Base-by-base conservation (phyloP, 2,888 invertebrate species). In the Orthonevra nobilis region DNA sequence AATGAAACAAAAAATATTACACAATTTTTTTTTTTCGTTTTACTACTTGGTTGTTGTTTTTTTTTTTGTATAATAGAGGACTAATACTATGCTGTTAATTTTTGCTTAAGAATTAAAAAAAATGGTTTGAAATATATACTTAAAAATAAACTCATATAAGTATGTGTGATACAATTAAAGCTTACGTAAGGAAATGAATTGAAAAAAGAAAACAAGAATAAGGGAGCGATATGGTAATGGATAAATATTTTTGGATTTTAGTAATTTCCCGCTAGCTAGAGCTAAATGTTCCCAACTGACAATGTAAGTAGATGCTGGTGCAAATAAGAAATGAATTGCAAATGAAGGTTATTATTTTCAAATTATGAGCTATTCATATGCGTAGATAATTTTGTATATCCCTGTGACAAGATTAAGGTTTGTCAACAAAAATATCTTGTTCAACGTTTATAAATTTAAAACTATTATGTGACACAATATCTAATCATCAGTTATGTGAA, bases 1-100 rank as follows among this genome's bases (percentile, higher is more conserved):
- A 86, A 86, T 86, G 87, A 86, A 86, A 86, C 83, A 84, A 85
- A 84, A 83, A 83, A 85, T 83, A 82, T 84, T 84, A 84, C 83
- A 86, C 85, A 81, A 75, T 73, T 81, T 72, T 63, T 77, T 73
- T 81, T 72, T 63, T 77, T 75, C 28, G 44, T 58, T 79, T 72
- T 66, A 66, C 79, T 79, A 66, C 72, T 79, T 38, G 38, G 44
- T 44, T 63, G 50, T 56, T 64, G 58, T 70, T 61, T 52, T 60
- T 56, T 56, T 60, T 63, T 70, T 61, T 52, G 48, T 12, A 36
- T 60, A 42, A 60, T 44, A 74, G 34, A 50, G 68, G 56, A 38
- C 52, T 72, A 63, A 61, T 60, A 68, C 61, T 63, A 68, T 66
- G 69, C 69, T 40, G 68, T 81, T 68, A 73, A 74, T 63, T 60